phyloP scores from a whole-genome alignment of 2,888 invertebrate species.

The Scrobipalpa atriplicella region DNA sequence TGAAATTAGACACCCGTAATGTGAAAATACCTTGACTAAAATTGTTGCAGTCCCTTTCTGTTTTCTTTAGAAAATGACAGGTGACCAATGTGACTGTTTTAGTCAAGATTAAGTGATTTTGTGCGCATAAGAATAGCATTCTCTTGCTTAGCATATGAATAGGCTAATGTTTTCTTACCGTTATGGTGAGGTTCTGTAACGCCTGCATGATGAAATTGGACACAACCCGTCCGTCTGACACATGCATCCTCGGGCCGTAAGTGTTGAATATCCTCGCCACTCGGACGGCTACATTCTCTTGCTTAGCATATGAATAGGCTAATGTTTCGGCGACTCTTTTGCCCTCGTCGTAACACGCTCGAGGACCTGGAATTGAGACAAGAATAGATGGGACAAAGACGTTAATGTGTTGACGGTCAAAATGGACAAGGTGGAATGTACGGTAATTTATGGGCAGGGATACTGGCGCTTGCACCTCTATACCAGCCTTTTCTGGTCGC shows the following conservation, averaged over 20 bases:
- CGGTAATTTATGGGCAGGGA: no score
- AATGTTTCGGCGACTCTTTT: conserved; percentile 98
- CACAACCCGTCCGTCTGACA: conserved; percentile 98
- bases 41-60: no score
- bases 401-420: no score
- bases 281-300: conserved; percentile 96
- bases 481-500: no score
- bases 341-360: conserved; percentile 99
- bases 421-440: no score
- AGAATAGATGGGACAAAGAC: neutral
- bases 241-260: conserved; percentile 99
- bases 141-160: neutral
- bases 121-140: no score
- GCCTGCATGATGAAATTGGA: conserved; percentile 99
- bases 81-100: no score
- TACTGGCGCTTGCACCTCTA: no score
- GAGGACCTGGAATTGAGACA: conserved; percentile 84
- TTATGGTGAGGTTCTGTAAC: conserved; percentile 96
- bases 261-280: conserved; percentile 99
- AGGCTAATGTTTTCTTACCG: conserved; percentile 86
- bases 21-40: no score
- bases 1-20: no score
- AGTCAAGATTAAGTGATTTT: no score
- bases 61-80: no score
- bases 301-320: conserved; percentile 97